Conservation (phyloP, 37 sponge, comb jelly and placozoan species). For the Ianthella basta region DNA sequence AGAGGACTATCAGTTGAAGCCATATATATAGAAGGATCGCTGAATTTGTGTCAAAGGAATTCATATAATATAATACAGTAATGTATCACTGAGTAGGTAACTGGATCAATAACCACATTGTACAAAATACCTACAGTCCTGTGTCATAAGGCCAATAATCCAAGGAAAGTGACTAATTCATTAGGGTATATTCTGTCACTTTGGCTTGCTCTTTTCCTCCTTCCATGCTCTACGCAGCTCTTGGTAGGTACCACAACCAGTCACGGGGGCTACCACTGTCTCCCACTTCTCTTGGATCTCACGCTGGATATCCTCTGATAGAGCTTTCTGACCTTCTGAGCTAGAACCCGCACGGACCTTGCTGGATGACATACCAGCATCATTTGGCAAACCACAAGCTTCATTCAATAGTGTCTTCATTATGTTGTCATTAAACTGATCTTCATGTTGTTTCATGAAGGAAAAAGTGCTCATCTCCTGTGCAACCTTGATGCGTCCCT, state of each 20-base stretch:
- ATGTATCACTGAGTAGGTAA: no score
- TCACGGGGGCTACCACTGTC: neutral
- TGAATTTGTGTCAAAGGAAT: no score
- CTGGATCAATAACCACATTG: no score
- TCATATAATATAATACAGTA: no score
- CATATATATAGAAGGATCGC: no score
- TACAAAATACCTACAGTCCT: no score
- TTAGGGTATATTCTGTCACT: no score
- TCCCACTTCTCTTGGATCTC: slow-evolving; percentile 3
- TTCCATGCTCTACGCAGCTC: neutral
- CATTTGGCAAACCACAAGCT: neutral
- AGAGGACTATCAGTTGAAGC: no score
- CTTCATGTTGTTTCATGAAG: neutral
- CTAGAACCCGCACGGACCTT: neutral
- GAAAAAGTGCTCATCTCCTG: neutral
- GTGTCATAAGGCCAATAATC: no score
- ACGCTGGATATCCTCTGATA: neutral
- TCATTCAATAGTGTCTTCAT: neutral
- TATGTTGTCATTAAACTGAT: neutral
- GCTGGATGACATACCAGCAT: neutral
- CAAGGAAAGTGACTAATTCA: no score
- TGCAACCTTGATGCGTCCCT: neutral
- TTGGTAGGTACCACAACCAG: neutral
- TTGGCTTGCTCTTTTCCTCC: neutral
- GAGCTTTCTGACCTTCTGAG: neutral